Percentiles rank a stretch among this genome's conserved stretches.
Evolutionary conservation across 2,888 invertebrate species (phyloP).

Genomic region (Rotaria macrura): DNA sequence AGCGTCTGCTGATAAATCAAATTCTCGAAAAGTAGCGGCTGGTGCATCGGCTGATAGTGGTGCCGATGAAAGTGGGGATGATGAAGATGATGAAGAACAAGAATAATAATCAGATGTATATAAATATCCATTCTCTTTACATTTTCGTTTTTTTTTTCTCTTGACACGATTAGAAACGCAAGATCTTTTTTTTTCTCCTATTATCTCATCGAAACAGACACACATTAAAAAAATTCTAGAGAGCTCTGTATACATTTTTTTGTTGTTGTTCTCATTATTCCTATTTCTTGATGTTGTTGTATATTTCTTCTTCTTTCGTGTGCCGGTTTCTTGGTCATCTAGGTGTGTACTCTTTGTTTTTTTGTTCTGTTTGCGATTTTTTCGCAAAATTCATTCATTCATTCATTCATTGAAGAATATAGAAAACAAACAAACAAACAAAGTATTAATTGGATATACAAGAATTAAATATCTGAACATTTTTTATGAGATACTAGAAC

Average conservation of each 20-base stretch:
- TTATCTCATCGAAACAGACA: neutral
- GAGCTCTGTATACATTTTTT: neutral
- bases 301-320: neutral
- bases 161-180: neutral
- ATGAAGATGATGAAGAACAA: neutral
- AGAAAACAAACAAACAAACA: neutral
- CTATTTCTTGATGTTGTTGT: constrained; percentile 3
- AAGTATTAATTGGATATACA: neutral
- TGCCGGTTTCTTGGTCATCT: constrained; percentile 1
- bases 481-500: neutral
- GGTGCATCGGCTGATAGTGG: neutral
- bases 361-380: neutral
- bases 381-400: neutral
- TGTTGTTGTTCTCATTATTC: neutral
- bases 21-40: neutral
- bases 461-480: neutral
- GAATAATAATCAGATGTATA: neutral
- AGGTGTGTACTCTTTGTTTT: neutral
- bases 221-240: neutral
- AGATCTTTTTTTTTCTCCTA: neutral
- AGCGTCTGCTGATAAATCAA: neutral
- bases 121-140: neutral
- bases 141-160: neutral
- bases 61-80: neutral
- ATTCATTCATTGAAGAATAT: neutral